Base-by-base conservation (phyloP, 2,888 invertebrate genomes). In the Noctua janthina region DNA sequence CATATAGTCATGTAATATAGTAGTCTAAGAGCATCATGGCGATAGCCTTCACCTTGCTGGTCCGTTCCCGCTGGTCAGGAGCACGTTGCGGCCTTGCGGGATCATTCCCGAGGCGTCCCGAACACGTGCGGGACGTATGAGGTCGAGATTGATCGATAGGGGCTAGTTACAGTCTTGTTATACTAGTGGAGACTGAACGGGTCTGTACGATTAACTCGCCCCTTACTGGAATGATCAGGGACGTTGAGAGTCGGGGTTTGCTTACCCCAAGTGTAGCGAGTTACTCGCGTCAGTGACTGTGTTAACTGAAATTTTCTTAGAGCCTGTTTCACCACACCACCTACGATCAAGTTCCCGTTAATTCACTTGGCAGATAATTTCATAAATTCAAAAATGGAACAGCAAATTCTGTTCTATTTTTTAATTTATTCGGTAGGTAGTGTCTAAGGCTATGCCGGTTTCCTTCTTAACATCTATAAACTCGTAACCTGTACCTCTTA, bases 31-130 rank as follows among this genome's bases (percentile, higher is more conserved):
- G 23, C 62, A 35, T 51, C 67, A 67, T 23, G 89, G 77, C 77
- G 72, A 73, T 85, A 91, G 81, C 94, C 94, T 94, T 95, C 92
- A 94, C 94, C 94, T 94, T 94, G 94, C 87, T 78, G 81, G 91
- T 91, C 93, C 93, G 93, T 92, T 93, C 90, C 89, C 89, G 83
- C 51, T 76, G 76, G 39, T 76, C 76, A 76, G 77, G 76, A 78
- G 13, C 76, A 78, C 76, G 35, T n/a, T 74, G 35, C n/a, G 74
- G 59, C 94, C 94, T 94, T 94, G 94, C 87, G 79, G 81, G 91
- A 92, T 93, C 93, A 93, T 93, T 93, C 90, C 88, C 87, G 82
- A 87, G 43, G 49, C 35, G 84, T 80, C 83, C 78, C 70, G 68
- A 68, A 74, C 74, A 84, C 66, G 75, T 78, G 76, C 86, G 80